phyloP scores from a whole-genome alignment of 2,888 invertebrate genomes.

The Eupithecia subumbrata region DNA sequence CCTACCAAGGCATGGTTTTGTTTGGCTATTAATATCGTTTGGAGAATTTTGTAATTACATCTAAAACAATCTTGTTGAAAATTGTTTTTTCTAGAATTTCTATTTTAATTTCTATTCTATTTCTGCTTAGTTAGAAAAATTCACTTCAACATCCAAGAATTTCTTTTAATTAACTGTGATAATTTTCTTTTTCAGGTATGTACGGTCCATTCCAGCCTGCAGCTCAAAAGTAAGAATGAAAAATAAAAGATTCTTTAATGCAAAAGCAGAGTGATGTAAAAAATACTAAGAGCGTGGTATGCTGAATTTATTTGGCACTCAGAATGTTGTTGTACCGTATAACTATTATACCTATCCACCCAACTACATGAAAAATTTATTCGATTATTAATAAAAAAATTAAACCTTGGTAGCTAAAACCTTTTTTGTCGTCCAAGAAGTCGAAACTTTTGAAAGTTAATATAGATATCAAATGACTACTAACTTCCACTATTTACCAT shows the following conservation, averaged over 20 bases:
- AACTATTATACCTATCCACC: background rate
- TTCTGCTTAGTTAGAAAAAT: background rate
- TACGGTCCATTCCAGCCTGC: background rate
- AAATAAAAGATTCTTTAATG: background rate
- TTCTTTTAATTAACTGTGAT: conserved; percentile 2
- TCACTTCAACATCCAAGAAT: background rate
- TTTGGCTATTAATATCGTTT: background rate
- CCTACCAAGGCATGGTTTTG: background rate
- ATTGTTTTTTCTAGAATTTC: too few species aligned
- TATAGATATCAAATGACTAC: background rate
- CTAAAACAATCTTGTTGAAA: background rate
- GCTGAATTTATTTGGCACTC: background rate
- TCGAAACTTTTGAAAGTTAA: background rate
- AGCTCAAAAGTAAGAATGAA: conserved; percentile 5
- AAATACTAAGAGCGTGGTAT: background rate
- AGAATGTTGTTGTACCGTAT: background rate
- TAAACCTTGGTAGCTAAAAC: background rate
- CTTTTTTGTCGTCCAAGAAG: background rate
- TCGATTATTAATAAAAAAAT: background rate
- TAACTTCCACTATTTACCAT: background rate
- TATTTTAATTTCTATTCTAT: too few species aligned
- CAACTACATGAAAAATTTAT: background rate
- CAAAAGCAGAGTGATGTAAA: conserved; percentile 6
- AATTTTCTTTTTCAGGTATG: conserved; percentile 14
- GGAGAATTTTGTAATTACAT: background rate